Conservation (phyloP, 2,888 invertebrate species). For the Stegana nigrithorax region DNA sequence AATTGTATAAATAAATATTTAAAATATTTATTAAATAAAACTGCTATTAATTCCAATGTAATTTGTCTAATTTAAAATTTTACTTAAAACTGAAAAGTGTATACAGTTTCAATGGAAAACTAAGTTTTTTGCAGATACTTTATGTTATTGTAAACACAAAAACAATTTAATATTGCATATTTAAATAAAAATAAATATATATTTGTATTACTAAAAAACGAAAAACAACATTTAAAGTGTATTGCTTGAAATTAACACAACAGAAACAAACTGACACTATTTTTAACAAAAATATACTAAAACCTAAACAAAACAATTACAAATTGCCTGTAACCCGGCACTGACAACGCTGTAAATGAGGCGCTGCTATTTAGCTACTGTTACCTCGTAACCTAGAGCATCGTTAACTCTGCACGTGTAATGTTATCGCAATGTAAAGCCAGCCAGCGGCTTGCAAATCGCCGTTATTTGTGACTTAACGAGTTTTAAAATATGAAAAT, state of each 20-base stretch:
- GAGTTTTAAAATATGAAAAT: neutral
- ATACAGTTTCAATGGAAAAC: slow-evolving; percentile 29
- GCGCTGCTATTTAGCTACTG: neutral
- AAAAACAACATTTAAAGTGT: slow-evolving; percentile 28
- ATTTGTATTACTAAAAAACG: slow-evolving; percentile 55
- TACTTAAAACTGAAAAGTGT: slow-evolving; percentile 32
- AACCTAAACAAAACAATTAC: too few species aligned
- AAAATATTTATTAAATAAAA: slow-evolving; percentile 8
- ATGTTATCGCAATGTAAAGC: neutral
- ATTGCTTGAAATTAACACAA: slow-evolving; percentile 30
- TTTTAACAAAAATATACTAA: slow-evolving; percentile 18
- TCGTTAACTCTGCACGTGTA: neutral
- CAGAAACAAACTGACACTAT: slow-evolving; percentile 20
- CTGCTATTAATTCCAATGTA: slow-evolving; percentile 30
- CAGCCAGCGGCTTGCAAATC: too few species aligned
- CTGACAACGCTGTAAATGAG: too few species aligned
- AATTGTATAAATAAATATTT: slow-evolving; percentile 30
- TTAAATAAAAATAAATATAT: slow-evolving; percentile 47
- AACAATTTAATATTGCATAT: slow-evolving; percentile 35
- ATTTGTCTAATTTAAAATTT: slow-evolving; percentile 37
- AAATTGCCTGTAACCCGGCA: too few species aligned
- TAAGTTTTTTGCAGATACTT: slow-evolving; percentile 44
- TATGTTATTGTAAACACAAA: slow-evolving; percentile 60
- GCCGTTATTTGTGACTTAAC: too few species aligned
- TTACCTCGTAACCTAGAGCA: neutral